These are phyloP conservation scores for Argyresthia goedartella DNA, from an alignment of 2,888 invertebrate species.

Conservation along the genomic window DNA sequence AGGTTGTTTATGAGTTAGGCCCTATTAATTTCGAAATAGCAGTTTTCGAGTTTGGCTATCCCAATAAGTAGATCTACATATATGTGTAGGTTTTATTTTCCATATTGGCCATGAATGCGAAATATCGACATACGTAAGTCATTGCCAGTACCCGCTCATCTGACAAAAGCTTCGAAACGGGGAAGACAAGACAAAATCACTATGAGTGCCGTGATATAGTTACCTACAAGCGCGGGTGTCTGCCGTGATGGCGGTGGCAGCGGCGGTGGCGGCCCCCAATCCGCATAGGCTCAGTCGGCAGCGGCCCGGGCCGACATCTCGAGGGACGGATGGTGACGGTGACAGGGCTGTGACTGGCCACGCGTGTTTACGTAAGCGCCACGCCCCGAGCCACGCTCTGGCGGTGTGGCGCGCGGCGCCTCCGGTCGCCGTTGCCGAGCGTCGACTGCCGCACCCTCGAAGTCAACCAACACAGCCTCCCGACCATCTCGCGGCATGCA, in stretches of 20 bases:
- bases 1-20: no score
- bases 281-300: conserved; percentile 44
- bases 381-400: conserved; percentile 69
- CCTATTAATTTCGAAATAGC: no score
- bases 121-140: no score
- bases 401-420: conserved; percentile 65
- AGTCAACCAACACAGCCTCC: not conserved
- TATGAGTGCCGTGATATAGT: not conserved
- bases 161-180: not conserved
- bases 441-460: conserved; percentile 46
- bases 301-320: conserved; percentile 52
- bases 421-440: conserved; percentile 62
- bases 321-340: conserved; percentile 59
- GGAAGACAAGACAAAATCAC: no score
- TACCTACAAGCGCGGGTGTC: conserved; percentile 62
- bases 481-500: conserved; percentile 16
- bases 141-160: not conserved
- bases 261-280: conserved; percentile 52
- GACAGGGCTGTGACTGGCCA: conserved; percentile 30
- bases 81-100: no score
- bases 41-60: no score
- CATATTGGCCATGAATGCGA: no score
- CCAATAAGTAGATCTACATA: no score
- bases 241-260: conserved; percentile 52
- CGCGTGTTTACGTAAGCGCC: conserved; percentile 71